Percentiles rank a stretch among this genome's conserved stretches.
phyloP scores from a whole-genome alignment of 2,113 vertebrate species.

The Chitala chitala region DNA sequence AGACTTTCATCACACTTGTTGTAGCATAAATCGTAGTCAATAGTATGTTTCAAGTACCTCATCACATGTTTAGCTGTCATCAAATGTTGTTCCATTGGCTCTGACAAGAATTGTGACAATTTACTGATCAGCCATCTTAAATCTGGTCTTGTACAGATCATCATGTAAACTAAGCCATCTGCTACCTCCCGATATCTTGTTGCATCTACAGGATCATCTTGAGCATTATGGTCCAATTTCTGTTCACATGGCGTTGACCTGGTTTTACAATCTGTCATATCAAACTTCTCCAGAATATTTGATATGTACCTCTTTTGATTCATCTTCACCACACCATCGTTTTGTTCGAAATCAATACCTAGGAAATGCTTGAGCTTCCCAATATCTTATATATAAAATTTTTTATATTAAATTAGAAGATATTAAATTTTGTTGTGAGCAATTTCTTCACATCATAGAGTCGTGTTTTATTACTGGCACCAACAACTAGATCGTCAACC shows the following conservation, averaged over 20 bases:
- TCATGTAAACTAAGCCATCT: not conserved
- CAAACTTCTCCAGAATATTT: slow-evolving; percentile 15
- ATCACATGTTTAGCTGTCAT: slow-evolving; percentile 1
- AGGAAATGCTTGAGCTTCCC: slow-evolving; percentile 20
- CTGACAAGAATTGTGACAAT: not conserved
- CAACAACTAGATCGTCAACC: too few species aligned
- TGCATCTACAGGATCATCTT: not conserved
- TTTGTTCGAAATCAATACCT: slow-evolving; percentile 28
- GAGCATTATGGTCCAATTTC: slow-evolving; percentile 1
- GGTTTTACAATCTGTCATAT: slow-evolving; percentile 10
- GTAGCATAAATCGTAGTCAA: not conserved
- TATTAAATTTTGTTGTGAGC: not conserved
- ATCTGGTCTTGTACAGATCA: slow-evolving; percentile 2
- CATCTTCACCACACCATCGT: not conserved
- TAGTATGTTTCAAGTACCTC: slow-evolving; percentile 18
- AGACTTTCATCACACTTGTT: slow-evolving; percentile 1
- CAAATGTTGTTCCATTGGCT: slow-evolving; percentile 14
- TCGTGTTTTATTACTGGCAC: not conserved
- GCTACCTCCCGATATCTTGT: not conserved
- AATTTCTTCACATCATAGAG: not conserved
- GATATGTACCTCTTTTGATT: not conserved
- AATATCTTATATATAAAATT: slow-evolving; percentile 31
- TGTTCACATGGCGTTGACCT: slow-evolving; percentile 3
- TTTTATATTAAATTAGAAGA: slow-evolving; percentile 4
- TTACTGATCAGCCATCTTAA: not conserved